Evolutionary conservation across 2,113 vertebrate genomes (phyloP).

Genomic region (Xenotilapia flavipinnis): DNA sequence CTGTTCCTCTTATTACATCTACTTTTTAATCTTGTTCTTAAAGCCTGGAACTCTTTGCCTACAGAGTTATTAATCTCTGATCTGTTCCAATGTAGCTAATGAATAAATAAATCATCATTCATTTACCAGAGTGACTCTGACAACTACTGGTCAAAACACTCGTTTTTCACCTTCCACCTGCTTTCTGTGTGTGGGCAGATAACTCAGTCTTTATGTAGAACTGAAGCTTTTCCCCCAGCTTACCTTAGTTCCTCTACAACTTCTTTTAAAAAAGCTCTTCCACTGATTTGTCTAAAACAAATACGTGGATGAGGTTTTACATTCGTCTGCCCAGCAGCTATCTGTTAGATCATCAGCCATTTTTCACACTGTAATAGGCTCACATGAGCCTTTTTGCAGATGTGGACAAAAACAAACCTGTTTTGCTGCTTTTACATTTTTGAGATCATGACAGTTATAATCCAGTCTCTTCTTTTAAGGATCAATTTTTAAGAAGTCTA

Average conservation of each 20-base stretch:
- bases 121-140: background rate
- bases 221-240: background rate
- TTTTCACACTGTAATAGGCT: background rate
- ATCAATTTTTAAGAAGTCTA: background rate
- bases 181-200: background rate
- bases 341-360: background rate
- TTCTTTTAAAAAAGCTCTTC: background rate
- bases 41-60: background rate
- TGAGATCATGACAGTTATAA: background rate
- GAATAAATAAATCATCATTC: background rate
- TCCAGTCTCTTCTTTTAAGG: background rate
- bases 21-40: background rate
- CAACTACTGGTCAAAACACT: background rate
- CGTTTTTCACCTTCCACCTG: background rate
- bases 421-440: background rate
- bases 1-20: background rate
- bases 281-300: background rate
- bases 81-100: background rate
- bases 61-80: background rate
- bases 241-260: background rate
- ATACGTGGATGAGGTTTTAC: background rate
- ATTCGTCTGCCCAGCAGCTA: accelerated
- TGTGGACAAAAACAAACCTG: background rate
- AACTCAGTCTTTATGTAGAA: background rate
- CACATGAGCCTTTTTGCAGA: background rate